Evolutionary conservation across 2,113 vertebrate species (phyloP).

Genomic region (Chionis minor): DNA sequence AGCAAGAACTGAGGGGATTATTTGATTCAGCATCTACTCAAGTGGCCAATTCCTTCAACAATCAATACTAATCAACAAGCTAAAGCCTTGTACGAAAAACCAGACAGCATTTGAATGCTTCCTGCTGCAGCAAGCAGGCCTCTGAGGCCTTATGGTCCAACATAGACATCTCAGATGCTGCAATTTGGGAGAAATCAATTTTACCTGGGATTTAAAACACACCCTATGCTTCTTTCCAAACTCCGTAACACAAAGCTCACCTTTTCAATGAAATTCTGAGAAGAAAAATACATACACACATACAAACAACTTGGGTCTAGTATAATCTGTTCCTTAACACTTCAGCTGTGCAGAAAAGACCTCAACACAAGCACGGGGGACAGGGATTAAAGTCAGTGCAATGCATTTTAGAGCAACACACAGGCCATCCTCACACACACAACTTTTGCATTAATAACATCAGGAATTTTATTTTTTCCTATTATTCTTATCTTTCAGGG

Average conservation of each 20-base stretch:
- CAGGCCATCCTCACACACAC: background rate
- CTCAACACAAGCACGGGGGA: background rate
- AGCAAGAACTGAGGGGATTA: constrained; percentile 74
- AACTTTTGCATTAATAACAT: background rate
- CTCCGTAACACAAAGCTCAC: background rate
- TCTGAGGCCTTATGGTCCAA: background rate
- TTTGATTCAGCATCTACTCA: constrained; percentile 79
- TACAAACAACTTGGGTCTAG: background rate
- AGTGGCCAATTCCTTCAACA: constrained; percentile 76
- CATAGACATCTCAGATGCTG: background rate
- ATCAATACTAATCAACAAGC: constrained; percentile 82
- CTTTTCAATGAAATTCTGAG: background rate
- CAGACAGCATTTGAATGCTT: constrained; percentile 71
- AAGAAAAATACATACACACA: background rate
- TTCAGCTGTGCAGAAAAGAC: background rate
- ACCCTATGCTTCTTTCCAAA: background rate
- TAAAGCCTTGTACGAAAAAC: constrained; percentile 60
- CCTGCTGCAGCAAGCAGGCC: constrained; percentile 16
- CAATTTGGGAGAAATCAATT: background rate
- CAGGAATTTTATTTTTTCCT: background rate
- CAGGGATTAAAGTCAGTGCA: background rate
- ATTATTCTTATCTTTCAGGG: background rate
- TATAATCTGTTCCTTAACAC: background rate
- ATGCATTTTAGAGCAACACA: background rate
- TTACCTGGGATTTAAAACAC: background rate